Percentiles rank a stretch among this genome's conserved stretches.
phyloP scores from a whole-genome alignment of 1,140 invertebrate species.

The Battus philenor region DNA sequence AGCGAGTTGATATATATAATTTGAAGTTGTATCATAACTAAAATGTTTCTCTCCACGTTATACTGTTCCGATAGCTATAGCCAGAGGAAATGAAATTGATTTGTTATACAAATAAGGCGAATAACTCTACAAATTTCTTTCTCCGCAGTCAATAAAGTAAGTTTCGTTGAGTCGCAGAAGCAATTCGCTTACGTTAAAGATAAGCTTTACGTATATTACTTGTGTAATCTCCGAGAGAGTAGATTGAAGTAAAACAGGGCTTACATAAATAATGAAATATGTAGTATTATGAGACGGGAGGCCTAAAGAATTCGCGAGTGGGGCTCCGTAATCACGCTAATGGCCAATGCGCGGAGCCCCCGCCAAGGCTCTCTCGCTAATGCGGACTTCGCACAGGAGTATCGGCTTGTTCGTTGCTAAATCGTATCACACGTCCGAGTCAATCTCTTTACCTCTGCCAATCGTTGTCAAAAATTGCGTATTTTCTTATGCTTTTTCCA shows the following conservation, averaged over 20 bases:
- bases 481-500: no score
- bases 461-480: no score
- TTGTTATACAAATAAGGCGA: constrained; percentile 14
- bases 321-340: constrained; percentile 72
- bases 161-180: constrained; percentile 6
- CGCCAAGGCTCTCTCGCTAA: constrained; percentile 62
- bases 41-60: no score
- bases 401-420: constrained; percentile 49
- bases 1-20: no score
- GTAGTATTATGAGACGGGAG: constrained; percentile 72
- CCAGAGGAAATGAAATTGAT: constrained; percentile 15
- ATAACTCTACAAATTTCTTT: constrained; percentile 4
- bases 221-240: constrained; percentile 58
- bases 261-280: constrained; percentile 75
- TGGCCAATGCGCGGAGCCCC: constrained; percentile 62
- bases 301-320: constrained; percentile 69
- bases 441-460: no score
- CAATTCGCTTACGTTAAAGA: constrained; percentile 24
- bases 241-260: constrained; percentile 65
- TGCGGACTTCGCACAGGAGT: constrained; percentile 55
- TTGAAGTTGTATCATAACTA: no score
- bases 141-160: constrained; percentile 15
- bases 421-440: constrained; percentile 49
- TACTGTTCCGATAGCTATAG: no score
- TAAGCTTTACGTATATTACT: constrained; percentile 45